Conservation (phyloP, 2,797 vertebrate species). For the Aphelocoma californica region DNA sequence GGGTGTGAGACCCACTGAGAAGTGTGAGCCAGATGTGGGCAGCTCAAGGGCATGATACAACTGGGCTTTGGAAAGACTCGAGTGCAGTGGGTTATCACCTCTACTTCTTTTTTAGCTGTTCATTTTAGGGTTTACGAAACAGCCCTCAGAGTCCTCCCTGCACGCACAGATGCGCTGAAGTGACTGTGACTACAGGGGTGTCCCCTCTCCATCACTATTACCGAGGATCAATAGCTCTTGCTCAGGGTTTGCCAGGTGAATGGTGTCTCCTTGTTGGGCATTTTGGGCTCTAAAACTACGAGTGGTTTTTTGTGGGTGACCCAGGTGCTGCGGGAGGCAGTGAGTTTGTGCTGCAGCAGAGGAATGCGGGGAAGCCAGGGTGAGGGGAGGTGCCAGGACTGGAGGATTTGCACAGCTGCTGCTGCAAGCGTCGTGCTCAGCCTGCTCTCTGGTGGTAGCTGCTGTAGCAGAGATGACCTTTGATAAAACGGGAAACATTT, state of each 20-base stretch:
- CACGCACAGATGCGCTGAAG: neutral
- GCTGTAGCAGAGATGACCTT: conserved; percentile 36
- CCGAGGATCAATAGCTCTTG: neutral
- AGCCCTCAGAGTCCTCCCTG: neutral
- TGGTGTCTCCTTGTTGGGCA: neutral
- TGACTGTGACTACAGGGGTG: accelerated
- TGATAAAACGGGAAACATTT: conserved; percentile 8
- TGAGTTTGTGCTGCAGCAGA: neutral
- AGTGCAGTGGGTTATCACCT: neutral
- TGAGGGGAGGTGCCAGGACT: conserved; percentile 6
- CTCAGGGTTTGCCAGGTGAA: neutral
- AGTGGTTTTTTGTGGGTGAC: neutral
- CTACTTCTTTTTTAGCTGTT: neutral
- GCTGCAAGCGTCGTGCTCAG: conserved; percentile 15
- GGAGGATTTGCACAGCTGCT: conserved; percentile 22
- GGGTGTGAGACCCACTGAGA: neutral
- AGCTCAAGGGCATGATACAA: neutral
- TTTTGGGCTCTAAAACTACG: accelerated
- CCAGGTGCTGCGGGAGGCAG: accelerated
- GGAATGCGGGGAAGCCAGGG: neutral
- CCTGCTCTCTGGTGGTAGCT: conserved; percentile 67
- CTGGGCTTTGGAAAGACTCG: neutral
- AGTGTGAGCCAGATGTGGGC: neutral
- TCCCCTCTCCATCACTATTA: neutral
- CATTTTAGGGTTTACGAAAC: neutral